phyloP scores from a whole-genome alignment of 2,113 vertebrate species.

The Fregata magnificens region DNA sequence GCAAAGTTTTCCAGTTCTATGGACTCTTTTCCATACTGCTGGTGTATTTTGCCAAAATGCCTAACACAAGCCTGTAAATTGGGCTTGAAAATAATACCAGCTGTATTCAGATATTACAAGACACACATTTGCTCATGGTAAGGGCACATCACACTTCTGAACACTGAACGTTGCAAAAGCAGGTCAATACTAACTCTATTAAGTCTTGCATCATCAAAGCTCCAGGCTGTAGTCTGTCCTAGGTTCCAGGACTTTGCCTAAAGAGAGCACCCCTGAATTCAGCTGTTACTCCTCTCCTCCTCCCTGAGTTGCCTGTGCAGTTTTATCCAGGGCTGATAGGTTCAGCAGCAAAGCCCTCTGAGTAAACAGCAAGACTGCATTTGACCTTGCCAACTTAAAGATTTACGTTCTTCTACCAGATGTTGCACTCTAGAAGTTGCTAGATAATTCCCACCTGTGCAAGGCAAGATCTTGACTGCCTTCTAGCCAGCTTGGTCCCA shows the following conservation, averaged over 20 bases:
- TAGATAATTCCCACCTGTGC: not conserved
- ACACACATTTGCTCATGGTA: not conserved
- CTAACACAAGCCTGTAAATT: not conserved
- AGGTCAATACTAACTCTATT: not conserved
- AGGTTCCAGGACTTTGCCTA: not conserved
- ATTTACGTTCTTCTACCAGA: not conserved
- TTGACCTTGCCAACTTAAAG: not conserved
- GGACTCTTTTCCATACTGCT: conserved; percentile 32
- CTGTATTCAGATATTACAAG: not conserved
- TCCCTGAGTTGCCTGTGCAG: not conserved
- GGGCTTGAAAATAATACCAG: not conserved
- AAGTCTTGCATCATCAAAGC: not conserved
- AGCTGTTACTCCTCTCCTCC: not conserved
- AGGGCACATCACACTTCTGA: not conserved
- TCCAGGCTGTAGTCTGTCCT: not conserved
- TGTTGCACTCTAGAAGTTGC: not conserved
- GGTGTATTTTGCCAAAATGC: not conserved
- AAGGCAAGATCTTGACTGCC: not conserved
- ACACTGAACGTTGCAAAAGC: not conserved
- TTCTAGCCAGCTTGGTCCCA: not conserved
- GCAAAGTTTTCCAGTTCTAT: conserved; percentile 23
- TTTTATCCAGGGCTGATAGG: not conserved
- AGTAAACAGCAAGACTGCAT: not conserved
- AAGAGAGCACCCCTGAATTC: not conserved
- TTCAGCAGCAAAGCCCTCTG: not conserved